phyloP scores from a whole-genome alignment of 2,113 vertebrate genomes.

The Paradoxurus hermaphroditus region DNA sequence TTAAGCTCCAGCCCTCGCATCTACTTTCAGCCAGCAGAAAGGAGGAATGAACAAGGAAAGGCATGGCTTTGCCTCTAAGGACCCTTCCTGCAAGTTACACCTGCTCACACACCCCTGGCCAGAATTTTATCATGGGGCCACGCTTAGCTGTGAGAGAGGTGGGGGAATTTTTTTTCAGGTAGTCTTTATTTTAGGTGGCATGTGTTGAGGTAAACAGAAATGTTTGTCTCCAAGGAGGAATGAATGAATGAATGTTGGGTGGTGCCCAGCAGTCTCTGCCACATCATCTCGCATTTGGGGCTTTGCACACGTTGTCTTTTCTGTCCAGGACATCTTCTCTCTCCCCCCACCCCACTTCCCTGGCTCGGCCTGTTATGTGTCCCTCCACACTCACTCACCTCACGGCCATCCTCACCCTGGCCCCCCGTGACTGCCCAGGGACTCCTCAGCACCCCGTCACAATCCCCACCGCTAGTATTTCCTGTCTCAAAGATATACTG shows the following conservation, averaged over 20 bases:
- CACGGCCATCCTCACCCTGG: background rate
- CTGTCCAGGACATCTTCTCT: background rate
- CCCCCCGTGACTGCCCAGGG: background rate
- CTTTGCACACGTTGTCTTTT: background rate
- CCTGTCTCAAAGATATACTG: background rate
- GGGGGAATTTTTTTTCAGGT: background rate
- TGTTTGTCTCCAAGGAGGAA: background rate
- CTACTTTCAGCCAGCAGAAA: background rate
- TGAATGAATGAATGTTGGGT: background rate
- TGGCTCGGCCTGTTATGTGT: background rate
- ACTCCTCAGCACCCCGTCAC: background rate
- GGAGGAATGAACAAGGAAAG: background rate
- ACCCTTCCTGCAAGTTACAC: background rate
- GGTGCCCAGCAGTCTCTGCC: background rate
- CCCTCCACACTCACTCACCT: background rate
- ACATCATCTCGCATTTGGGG: no score
- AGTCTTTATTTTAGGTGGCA: background rate
- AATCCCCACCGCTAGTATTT: background rate
- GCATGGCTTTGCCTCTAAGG: background rate
- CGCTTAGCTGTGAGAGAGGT: background rate
- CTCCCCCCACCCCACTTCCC: background rate
- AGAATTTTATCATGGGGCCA: background rate
- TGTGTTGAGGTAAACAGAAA: background rate
- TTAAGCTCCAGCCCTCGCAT: background rate
- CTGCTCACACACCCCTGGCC: background rate